These are phyloP conservation scores for Myrmecophaga tridactyla DNA, from an alignment of 2,113 vertebrate genomes.

Conservation along the genomic window DNA sequence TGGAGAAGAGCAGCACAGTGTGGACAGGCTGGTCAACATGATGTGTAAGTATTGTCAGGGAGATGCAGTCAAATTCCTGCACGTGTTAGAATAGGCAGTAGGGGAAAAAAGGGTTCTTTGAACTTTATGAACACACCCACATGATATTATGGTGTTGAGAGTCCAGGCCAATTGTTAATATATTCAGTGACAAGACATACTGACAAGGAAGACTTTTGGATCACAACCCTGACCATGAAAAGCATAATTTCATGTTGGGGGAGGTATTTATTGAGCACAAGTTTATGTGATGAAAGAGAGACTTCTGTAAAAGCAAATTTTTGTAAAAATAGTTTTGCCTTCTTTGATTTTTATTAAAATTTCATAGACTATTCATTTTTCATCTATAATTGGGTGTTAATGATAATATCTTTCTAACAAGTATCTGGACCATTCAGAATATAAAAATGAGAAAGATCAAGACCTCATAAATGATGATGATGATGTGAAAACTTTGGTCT, in stretches of 20 bases:
- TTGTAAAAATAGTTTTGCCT: not conserved
- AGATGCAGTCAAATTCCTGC: not conserved
- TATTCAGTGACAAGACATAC: not conserved
- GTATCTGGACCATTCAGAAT: not conserved
- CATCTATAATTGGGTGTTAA: not conserved
- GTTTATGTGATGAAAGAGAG: not conserved
- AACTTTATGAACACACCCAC: not conserved
- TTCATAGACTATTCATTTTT: not conserved
- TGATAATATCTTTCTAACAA: not conserved
- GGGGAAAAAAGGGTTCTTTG: not conserved
- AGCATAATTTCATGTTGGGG: not conserved
- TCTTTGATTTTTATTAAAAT: not conserved
- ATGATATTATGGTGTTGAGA: not conserved
- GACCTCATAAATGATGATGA: not conserved
- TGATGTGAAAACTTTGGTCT: not conserved
- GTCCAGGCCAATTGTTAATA: no score
- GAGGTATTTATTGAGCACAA: not conserved
- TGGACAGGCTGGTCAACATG: slow-evolving; percentile 90
- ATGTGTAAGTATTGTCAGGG: slow-evolving; percentile 83
- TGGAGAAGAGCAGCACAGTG: slow-evolving; percentile 82
- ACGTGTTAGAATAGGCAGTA: not conserved
- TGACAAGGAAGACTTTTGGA: not conserved
- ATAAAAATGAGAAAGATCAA: not conserved
- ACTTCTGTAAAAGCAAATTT: not conserved
- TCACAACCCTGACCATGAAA: not conserved